A percentile compares a stretch with the other conserved stretches of the same genome.
These are phyloP conservation scores for Euplagia quadripunctaria DNA, from an alignment of 2,888 invertebrate genomes.

Conservation along the genomic window DNA sequence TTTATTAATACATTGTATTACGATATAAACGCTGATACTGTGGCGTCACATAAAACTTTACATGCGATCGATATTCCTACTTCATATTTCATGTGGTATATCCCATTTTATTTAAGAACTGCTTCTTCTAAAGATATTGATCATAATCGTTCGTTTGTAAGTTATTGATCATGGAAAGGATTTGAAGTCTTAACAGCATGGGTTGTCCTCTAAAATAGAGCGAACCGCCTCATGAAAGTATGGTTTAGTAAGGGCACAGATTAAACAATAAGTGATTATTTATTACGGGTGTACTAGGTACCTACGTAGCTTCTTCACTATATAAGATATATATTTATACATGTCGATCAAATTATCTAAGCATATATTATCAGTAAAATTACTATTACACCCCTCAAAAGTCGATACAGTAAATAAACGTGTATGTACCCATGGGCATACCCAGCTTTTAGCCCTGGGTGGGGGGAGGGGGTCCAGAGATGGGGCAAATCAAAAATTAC, in stretches of 20 bases:
- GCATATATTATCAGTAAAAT: too few species aligned
- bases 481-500: too few species aligned
- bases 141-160: neutral
- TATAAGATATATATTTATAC: too few species aligned
- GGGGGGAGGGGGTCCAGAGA: too few species aligned
- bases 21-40: conserved; percentile 16
- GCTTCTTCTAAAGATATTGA: conserved; percentile 9
- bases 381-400: too few species aligned
- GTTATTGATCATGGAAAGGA: neutral
- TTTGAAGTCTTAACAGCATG: neutral
- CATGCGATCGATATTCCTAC: conserved; percentile 39
- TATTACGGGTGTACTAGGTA: neutral
- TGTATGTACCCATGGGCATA: too few species aligned
- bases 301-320: too few species aligned
- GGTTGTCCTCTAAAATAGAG: neutral
- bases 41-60: conserved; percentile 18
- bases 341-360: too few species aligned
- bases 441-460: too few species aligned
- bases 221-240: neutral
- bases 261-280: neutral
- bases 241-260: neutral
- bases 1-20: neutral
- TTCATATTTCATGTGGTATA: conserved; percentile 40
- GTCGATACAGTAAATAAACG: too few species aligned
- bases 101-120: conserved; percentile 9